Evolutionary conservation across 2,113 vertebrate species (phyloP), one percentile per base, ranked within the genome.

Genomic region (Muntiacus muntjak): DNA sequence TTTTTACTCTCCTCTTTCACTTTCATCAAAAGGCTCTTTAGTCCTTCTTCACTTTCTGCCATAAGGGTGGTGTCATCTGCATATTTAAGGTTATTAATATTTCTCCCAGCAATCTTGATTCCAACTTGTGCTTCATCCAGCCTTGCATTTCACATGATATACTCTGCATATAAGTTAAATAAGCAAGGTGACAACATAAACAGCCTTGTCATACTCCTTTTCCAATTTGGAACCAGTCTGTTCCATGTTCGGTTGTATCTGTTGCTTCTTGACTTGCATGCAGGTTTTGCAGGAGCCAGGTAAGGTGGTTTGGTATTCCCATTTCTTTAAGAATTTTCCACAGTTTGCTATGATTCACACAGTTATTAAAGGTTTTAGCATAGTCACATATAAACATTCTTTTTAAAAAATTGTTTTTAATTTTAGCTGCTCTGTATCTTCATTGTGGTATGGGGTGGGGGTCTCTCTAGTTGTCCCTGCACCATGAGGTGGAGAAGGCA

Each of bases 1-100:
- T 40, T 71, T 71, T 40, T 19, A 71, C n/a, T 71, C 17, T 71
- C 19, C 19, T 40, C 67, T 71, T 71, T 40, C 10, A 71, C 19
- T 71, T 71, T 40, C 67, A 40, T 71, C 67, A 71, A 71, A 71
- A 71, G 67, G 67, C 67, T 71, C n/a, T 71, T 71, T 71, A 71
- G 67, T 40, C 5, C 67, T 23, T 67, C 62, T 67, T 71, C n/a
- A 40, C n/a, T 71, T 71, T 71, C n/a, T 71, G 67, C n/a, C n/a
- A 71, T 71, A 40, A 71, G 67, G n/a, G 67, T 71, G n/a, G 19
- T 23, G 5, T 40, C n/a, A 40, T 71, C 19, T 12, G n/a, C n/a
- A 40, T 40, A 71, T 36, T 12, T 23, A 9, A 40, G 21, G 67
- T 71, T 71, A 71, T 71, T 71, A n/a, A 23, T 36, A 36, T 36